A percentile compares a stretch with the other conserved stretches of the same genome.
Conservation (phyloP, 2,797 vertebrate genomes). For the Myioborus melanocephalus region DNA sequence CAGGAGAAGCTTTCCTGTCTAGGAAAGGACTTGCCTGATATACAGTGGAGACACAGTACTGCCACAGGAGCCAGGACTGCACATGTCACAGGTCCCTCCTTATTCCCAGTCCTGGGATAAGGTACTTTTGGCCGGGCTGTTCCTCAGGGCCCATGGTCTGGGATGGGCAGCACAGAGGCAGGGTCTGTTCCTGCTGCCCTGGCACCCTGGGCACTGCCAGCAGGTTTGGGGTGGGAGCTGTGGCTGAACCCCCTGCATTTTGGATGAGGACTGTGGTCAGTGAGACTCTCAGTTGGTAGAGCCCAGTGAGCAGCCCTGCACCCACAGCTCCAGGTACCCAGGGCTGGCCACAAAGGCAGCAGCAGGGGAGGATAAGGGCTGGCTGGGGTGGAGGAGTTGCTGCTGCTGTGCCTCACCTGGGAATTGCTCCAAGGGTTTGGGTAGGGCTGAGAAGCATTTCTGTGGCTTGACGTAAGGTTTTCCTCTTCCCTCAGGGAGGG, state of each 20-base stretch:
- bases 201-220: fast-evolving
- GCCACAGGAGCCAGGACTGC: neutral
- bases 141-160: neutral
- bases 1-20: neutral
- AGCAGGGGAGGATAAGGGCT: neutral
- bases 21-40: neutral
- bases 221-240: neutral
- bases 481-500: neutral
- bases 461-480: conserved; percentile 42
- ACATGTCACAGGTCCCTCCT: neutral
- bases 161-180: neutral
- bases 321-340: fast-evolving
- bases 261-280: neutral
- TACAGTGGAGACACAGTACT: neutral
- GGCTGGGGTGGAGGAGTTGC: neutral
- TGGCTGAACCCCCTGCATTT: neutral
- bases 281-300: neutral
- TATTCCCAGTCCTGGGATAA: fast-evolving
- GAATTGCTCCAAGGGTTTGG: conserved; percentile 46
- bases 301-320: neutral
- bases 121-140: neutral
- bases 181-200: neutral
- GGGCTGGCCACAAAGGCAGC: neutral
- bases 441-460: conserved; percentile 49
- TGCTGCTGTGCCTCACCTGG: conserved; percentile 1